Evolutionary conservation across 2,888 invertebrate species (phyloP).

Genomic region (Athalia cordata): DNA sequence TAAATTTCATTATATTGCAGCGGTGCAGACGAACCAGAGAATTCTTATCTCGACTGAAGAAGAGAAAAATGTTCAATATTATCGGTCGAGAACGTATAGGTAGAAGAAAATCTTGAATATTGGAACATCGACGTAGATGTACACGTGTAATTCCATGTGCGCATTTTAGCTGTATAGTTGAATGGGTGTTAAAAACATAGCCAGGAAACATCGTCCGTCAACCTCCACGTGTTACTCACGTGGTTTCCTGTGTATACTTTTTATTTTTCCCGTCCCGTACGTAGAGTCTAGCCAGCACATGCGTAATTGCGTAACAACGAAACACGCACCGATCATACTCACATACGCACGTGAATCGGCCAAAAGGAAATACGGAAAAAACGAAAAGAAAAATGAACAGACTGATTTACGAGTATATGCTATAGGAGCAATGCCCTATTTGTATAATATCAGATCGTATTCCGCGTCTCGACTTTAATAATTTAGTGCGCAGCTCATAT

Average conservation of each 20-base stretch:
- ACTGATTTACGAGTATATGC: constrained; percentile 64
- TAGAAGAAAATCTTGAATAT: not conserved
- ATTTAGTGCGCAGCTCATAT: not conserved
- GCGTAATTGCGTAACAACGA: constrained; percentile 68
- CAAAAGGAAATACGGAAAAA: too few relatives aligned
- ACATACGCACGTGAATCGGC: constrained; percentile 43
- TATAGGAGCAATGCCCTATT: constrained; percentile 62
- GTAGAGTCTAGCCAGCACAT: constrained; percentile 67
- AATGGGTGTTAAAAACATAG: constrained; percentile 24
- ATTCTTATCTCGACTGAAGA: too few relatives aligned
- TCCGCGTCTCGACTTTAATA: constrained; percentile 31
- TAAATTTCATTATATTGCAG: not conserved
- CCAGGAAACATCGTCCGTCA: constrained; percentile 45
- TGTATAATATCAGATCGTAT: constrained; percentile 50
- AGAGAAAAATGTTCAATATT: too few relatives aligned
- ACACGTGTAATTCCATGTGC: too few relatives aligned
- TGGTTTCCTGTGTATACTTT: constrained; percentile 63
- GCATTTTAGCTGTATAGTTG: not conserved
- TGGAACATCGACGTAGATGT: too few relatives aligned
- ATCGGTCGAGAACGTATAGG: too few relatives aligned
- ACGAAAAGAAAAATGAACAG: constrained; percentile 65
- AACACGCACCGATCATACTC: constrained; percentile 66
- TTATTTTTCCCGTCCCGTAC: constrained; percentile 62
- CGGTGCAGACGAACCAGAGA: too few relatives aligned
- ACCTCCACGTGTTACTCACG: constrained; percentile 66